Percentiles rank a stretch among this genome's conserved stretches.
Evolutionary conservation across 2,888 invertebrate genomes (phyloP).

Genomic region (Caenorhabditis sp.): DNA sequence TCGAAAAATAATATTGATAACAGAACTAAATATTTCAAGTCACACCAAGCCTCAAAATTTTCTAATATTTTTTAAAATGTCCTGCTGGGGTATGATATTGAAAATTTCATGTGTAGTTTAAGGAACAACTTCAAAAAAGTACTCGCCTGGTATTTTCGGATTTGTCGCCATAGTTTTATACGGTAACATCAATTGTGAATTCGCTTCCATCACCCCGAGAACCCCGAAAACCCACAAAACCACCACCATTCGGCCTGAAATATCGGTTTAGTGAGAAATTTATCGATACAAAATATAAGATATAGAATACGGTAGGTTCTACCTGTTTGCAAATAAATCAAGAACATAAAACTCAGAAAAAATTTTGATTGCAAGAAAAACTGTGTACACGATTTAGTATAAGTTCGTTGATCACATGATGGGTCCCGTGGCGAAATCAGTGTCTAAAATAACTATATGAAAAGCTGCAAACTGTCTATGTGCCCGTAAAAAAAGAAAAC

Average conservation of each 20-base stretch:
- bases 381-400: neutral
- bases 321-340: neutral
- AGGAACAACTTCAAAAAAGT: no score
- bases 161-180: neutral
- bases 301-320: neutral
- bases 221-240: neutral
- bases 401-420: neutral
- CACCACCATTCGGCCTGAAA: neutral
- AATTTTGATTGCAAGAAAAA: neutral
- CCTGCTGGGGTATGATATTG: no score
- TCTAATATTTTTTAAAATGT: no score
- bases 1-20: no score
- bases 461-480: neutral
- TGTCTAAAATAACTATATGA: neutral
- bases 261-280: neutral
- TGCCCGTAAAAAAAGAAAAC: neutral
- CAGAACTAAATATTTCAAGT: no score
- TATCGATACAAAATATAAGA: neutral
- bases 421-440: neutral
- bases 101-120: no score
- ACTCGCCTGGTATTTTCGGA: slow-evolving; percentile 14
- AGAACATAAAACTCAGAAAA: neutral
- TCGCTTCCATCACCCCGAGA: neutral
- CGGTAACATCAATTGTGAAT: neutral
- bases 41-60: no score